Conservation (phyloP, 2,797 vertebrate genomes). For the Merluccius polli region DNA sequence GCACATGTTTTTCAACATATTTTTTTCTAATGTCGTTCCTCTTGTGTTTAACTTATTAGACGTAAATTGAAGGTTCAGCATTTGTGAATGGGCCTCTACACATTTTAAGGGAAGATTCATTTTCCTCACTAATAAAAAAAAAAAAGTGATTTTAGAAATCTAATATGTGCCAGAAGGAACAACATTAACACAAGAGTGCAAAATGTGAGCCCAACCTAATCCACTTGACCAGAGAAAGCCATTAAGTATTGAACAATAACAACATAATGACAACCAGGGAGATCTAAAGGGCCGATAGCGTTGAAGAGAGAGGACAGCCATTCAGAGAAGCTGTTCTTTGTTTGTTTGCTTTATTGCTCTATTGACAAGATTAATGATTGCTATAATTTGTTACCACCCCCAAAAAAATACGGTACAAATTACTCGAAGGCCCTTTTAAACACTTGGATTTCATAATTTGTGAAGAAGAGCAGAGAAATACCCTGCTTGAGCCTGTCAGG, state of each 20-base stretch:
- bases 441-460: constrained; percentile 27
- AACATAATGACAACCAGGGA: background rate
- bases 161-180: background rate
- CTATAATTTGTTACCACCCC: background rate
- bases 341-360: background rate
- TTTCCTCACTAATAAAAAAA: background rate
- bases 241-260: constrained; percentile 1
- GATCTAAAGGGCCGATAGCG: background rate
- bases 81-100: background rate
- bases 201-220: background rate
- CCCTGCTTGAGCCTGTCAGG: background rate
- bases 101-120: background rate
- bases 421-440: constrained; percentile 9
- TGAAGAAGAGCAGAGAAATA: constrained; percentile 24
- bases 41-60: background rate
- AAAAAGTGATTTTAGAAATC: background rate
- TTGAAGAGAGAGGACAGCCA: background rate
- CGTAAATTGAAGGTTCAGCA: background rate
- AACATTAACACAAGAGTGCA: background rate
- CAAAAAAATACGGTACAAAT: background rate
- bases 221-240: background rate
- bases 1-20: constrained; percentile 39
- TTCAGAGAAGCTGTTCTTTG: background rate
- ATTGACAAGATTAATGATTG: background rate
- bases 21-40: background rate